Evolutionary conservation across 2,888 invertebrate genomes (phyloP), one percentile per base, ranked within the genome.

Genomic region (Lycaena phlaeas): DNA sequence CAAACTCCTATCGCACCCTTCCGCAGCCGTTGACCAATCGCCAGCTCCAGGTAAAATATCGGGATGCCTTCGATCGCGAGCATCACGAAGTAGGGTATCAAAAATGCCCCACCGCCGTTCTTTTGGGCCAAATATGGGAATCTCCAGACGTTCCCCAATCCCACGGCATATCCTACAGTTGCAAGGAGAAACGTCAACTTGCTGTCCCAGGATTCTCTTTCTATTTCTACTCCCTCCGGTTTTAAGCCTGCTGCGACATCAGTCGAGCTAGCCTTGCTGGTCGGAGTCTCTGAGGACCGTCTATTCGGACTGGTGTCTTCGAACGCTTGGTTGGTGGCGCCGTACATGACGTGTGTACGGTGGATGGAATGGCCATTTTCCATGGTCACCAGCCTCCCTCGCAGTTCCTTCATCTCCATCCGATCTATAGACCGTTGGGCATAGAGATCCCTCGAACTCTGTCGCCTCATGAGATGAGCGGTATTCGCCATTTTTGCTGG

Each of bases 71-170:
- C 96, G 49, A 97, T 90, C 14, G 93, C 92, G 63, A 97, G 72
- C 96, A 97, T 97, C 50, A 97, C 93, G 63, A 97, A 93, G 76
- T 97, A 98, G 0, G 97, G 97, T 54, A 98, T 96, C 46, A 98
- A 82, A 68, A 98, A 98, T n/a, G 97, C 97, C 14, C 97, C 96
- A 41, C 96, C 96, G 0, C 96, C 96, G 61, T 96, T 96, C 70
- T 96, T 96, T 66, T 97, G 96, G 0, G 96, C 96, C 51, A 97
- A 81, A 73, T 97, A 97, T 0, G 97, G 97, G 73, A 97, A 97
- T 52, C 97, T 87, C 97, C 97, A 97, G 1, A 96, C 96, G 62
- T 97, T 97, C 3, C 97, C 97, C 28, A 97, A 85, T 0, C 97
- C 97, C 1, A 97, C 97, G 3, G 97, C 97, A 59, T 96, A 96